Evolutionary conservation across 2,113 vertebrate species (phyloP), one percentile per base, ranked within the genome.

Genomic region (Equus quagga): DNA sequence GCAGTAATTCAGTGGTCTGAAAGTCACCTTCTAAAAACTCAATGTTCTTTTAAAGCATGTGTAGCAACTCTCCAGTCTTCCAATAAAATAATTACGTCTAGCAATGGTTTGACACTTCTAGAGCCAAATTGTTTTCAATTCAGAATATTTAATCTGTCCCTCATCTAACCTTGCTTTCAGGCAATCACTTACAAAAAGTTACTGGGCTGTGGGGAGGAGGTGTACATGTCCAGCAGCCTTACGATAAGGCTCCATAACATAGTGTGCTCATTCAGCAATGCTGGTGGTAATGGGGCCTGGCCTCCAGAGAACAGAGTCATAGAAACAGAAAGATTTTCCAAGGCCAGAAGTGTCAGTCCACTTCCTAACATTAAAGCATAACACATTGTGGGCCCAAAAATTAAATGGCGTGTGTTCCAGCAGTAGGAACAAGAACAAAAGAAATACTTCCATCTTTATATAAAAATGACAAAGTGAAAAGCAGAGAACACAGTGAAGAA

Each of bases 401-500:
- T 33, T 81, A 76, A 96, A 78, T 2, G 36, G 67, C 3, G 7
- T 36, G 49, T 95, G 44, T 15, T 89, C 36, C 31, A 69, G 62
- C 18, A 89, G n/a, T 58, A 75, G 12, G 6, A 67, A 76, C 6
- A 87, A 15, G 15, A 96, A 93, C 8, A 70, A 81, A 96, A 84
- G 60, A 56, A 94, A 81, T 80, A 60, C 7, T 62, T 87, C 58
- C n/a, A 56, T 31, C 70, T 89, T 70, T 62, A 89, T 62, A 93
- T 51, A 78, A 95, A 97, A 86, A 78, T 41, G 73, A 76, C 56
- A 91, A 73, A 95, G 41, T 89, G 70, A 82, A 72, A 93, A 91
- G 73, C 67, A 93, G 49, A 84, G 41, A 75, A 75, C 73, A 94
- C 82, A 96, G 94, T 96, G 97, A 91, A 92, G 26, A 94, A 56